A percentile compares a stretch with the other conserved stretches of the same genome.
phyloP scores from a whole-genome alignment of 2,113 vertebrate species.

The Pelobates fuscus region DNA sequence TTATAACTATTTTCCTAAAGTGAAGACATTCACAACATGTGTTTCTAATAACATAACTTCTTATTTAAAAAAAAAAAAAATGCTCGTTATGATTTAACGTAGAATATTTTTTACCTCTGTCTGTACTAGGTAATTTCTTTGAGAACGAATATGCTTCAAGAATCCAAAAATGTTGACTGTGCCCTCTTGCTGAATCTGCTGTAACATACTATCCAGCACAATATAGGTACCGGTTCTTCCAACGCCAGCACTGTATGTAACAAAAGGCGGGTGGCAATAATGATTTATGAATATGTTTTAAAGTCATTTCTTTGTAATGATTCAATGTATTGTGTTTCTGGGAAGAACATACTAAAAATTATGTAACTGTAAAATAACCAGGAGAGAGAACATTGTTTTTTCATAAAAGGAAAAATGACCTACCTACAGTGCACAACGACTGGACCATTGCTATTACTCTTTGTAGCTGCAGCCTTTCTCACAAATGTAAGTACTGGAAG shows the following conservation, averaged over 20 bases:
- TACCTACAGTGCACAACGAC: slow-evolving; percentile 94
- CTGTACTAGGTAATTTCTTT: slow-evolving; percentile 94
- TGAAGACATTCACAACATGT: too few relatives aligned
- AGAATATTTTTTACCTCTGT: slow-evolving; percentile 81
- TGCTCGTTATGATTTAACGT: too few relatives aligned
- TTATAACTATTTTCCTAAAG: too few relatives aligned
- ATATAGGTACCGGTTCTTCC: slow-evolving; percentile 93
- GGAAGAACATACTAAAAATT: too few relatives aligned
- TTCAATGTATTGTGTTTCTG: too few relatives aligned
- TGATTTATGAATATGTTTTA: too few relatives aligned
- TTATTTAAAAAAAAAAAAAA: too few relatives aligned
- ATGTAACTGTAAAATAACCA: too few relatives aligned
- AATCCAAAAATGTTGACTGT: slow-evolving; percentile 87
- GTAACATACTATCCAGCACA: slow-evolving; percentile 94
- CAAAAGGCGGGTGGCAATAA: slow-evolving; percentile 25
- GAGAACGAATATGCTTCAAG: slow-evolving; percentile 93
- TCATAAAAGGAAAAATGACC: too few relatives aligned
- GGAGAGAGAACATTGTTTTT: too few relatives aligned
- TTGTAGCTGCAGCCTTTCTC: slow-evolving; percentile 80
- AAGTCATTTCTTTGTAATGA: too few relatives aligned
- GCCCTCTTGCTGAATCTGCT: slow-evolving; percentile 84
- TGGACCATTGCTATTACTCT: slow-evolving; percentile 75
- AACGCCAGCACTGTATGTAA: slow-evolving; percentile 83
- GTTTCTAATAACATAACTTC: too few relatives aligned
- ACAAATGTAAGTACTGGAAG: slow-evolving; percentile 90